Conservation (phyloP, 2,113 vertebrate genomes). For the Lagopus leucura region DNA sequence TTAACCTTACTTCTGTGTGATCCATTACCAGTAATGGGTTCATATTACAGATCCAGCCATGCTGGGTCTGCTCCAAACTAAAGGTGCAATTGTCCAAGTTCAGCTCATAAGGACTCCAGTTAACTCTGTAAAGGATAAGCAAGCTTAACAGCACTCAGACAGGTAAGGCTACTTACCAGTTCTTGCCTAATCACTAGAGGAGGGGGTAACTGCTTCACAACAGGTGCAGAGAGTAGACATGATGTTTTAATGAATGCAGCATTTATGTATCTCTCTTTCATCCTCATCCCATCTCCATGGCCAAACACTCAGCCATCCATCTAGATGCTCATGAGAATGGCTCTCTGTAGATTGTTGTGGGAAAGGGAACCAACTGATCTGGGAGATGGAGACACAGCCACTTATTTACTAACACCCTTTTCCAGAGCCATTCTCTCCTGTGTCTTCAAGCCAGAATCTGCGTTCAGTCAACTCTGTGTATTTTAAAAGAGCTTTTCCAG, state of each 20-base stretch:
- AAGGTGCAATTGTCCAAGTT: neutral
- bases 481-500: neutral
- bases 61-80: neutral
- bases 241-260: neutral
- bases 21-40: neutral
- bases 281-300: neutral
- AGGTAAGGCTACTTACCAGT: neutral
- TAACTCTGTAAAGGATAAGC: neutral
- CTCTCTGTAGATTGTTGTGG: neutral
- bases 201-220: neutral
- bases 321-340: neutral
- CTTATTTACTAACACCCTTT: neutral
- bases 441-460: neutral
- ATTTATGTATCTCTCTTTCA: neutral
- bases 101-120: neutral
- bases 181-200: neutral
- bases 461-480: neutral
- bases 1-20: neutral
- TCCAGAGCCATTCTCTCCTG: neutral
- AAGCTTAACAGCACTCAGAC: neutral
- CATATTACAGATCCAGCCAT: neutral
- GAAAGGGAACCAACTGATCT: neutral
- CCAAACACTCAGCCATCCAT: neutral
- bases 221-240: neutral
- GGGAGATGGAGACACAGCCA: neutral